Percentiles rank a stretch among this genome's conserved stretches.
Conservation (phyloP, 2,797 vertebrate species). For the Lophius americanus region DNA sequence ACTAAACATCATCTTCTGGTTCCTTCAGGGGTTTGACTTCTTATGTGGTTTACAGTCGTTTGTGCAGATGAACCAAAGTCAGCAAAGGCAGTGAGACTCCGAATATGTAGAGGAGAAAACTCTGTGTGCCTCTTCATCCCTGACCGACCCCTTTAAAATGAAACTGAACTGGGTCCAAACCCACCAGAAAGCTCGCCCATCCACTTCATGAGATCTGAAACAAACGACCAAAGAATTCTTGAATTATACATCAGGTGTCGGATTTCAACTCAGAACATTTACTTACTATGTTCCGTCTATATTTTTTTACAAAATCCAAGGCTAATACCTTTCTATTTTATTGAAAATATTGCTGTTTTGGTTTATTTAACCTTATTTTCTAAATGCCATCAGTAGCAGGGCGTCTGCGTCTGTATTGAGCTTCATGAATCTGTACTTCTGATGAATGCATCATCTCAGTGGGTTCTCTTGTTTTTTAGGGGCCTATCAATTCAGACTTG, state of each 20-base stretch:
- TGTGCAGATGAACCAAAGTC: conserved; percentile 15
- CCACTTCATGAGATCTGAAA: conserved; percentile 17
- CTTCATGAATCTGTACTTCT: no score
- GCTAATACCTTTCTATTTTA: not conserved
- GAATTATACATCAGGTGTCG: conserved; percentile 34
- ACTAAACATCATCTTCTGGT: not conserved
- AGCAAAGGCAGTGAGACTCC: conserved; percentile 1
- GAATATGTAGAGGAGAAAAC: not conserved
- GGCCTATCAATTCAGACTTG: no score
- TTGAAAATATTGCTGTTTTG: no score
- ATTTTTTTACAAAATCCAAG: conserved; percentile 8
- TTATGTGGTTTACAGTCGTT: not conserved
- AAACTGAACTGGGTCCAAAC: conserved; percentile 11
- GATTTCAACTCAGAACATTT: conserved; percentile 7
- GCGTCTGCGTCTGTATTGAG: no score
- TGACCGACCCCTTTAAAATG: conserved; percentile 14
- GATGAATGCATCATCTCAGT: not conserved
- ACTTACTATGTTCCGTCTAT: not conserved
- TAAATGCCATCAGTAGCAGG: not conserved
- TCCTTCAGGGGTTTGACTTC: not conserved
- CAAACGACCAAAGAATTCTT: conserved; percentile 5
- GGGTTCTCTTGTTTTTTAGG: not conserved
- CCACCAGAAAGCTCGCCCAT: conserved; percentile 10
- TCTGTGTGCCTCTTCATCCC: not conserved
- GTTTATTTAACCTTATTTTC: no score